Evolutionary conservation across 2,797 vertebrate genomes (phyloP), one percentile per base, ranked within the genome.

Genomic region (Antrozous pallidus): DNA sequence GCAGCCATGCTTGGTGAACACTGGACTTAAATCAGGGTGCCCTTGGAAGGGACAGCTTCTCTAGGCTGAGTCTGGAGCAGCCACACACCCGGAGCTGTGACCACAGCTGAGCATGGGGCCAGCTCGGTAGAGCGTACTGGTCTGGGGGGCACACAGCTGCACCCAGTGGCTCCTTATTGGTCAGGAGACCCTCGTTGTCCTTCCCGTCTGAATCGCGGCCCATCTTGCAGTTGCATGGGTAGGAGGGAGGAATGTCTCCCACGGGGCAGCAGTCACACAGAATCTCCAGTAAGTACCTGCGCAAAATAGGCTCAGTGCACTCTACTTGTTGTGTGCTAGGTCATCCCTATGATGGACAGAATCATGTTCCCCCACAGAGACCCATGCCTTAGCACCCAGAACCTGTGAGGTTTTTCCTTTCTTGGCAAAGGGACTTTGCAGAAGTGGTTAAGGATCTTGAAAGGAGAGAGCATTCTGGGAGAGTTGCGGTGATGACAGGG

Each of bases 181-280:
- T 2, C 9, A 31, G 67, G 31, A 67, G 45, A 5, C 63, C 2
- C 0, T 38, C 7, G 1, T 10, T 0, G 18, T 1, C 13, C 26
- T 3, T 65, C 33, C 10, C 2, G 18, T n/a, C 2, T 0, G 24
- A 33, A 8, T 2, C 11, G 7, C 8, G 1, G 42, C n/a, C 71
- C 5, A 10, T 17, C 40, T 36, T 56, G 86, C 67, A 8, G 6
- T n/a, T 13, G 2, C 16, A 1, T 1, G 14, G 74, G 10, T 8
- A 42, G 42, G n/a, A 87, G 47, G 11, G 45, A n/a, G 28, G 26
- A 3, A 18, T 16, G 3, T 3, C 40, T 31, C 1, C 28, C 5
- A 0, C 0, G 0, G 3, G 17, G n/a, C 42, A 0, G n/a, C 0
- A 12, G 47, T 18, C 14, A 0, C 8, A 20, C 1, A 4, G 8